Conservation (phyloP, 2,113 vertebrate genomes). For the Herpetotheres cachinnans region DNA sequence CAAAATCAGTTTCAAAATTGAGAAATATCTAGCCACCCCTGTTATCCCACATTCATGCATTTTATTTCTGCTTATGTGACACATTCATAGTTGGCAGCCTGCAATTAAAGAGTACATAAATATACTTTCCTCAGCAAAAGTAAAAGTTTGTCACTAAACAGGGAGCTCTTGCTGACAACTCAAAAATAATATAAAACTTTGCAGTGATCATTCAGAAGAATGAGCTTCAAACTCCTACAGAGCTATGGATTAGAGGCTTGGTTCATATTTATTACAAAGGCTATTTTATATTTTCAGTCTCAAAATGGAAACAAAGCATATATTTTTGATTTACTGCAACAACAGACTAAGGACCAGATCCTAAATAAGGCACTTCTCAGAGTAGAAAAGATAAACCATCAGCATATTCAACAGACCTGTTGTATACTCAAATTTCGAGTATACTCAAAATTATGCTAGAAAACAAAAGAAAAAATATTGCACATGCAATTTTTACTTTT, state of each 20-base stretch:
- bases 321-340: not conserved
- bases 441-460: not conserved
- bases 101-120: slow-evolving; percentile 7
- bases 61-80: slow-evolving; percentile 35
- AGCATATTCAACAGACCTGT: not conserved
- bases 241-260: not conserved
- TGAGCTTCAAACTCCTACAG: not conserved
- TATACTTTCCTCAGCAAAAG: not conserved
- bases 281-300: not conserved
- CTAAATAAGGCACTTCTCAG: not conserved
- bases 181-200: not conserved
- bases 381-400: not conserved
- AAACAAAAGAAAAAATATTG: not conserved
- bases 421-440: not conserved
- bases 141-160: not conserved
- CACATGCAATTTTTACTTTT: not conserved
- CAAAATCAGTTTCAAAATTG: slow-evolving; percentile 59
- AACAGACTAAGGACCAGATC: not conserved
- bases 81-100: not conserved
- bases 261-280: not conserved
- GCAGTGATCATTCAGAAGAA: not conserved
- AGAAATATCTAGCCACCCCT: slow-evolving; percentile 4
- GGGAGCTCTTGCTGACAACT: not conserved
- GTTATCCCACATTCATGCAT: not conserved
- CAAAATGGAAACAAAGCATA: not conserved